Base-by-base conservation (phyloP, 2,888 invertebrate genomes). In the Hedya salicella region DNA sequence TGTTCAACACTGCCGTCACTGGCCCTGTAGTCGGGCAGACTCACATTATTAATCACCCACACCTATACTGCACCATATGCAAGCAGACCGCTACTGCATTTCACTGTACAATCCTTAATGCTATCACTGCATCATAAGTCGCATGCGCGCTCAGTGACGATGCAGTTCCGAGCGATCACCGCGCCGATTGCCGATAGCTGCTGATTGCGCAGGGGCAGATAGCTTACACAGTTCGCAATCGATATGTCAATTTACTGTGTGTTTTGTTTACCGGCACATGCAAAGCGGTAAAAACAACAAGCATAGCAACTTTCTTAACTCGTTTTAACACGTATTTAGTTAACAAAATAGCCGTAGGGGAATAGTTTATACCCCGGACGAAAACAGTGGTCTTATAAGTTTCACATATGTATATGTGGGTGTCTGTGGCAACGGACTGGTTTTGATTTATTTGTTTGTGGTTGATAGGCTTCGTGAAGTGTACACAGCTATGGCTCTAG, bases 121-220 rank as follows among this genome's bases (percentile, higher is more conserved):
- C 0, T 11, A 32, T 61, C 30, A 57, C 42, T 52, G 61, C 46
- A 59, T 59, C 57, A 19, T 19, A 44, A 21, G 16, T 2, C 5
- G n/a, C 3, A 14, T 30, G 30, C 39, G 14, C 32, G 48, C 48
- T 21, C 42, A 21, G 36, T 62, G 62, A 62, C 62, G 46, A 14
- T 16, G 53, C 46, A 25, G 62, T 44, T 53, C 53, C 17, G 46
- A 52, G n/a, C 30, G 60, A 61, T 53, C 53, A 17, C 44, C 42
- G 53, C 53, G 16, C 53, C n/a, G 62, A 62, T 62, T 17, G 19
- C 1, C 32, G 53, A 62, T 62, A 52, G 32, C 39, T 14, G 19
- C 46, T 48, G 46, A 59, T 59, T 62, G 62, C 62, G 62, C 52
- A 52, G 44, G 42, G 4, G 61, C 61, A 19, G 49, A 3, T 30